Base-by-base conservation (phyloP, 2,113 vertebrate genomes). In the Antigone vipio region DNA sequence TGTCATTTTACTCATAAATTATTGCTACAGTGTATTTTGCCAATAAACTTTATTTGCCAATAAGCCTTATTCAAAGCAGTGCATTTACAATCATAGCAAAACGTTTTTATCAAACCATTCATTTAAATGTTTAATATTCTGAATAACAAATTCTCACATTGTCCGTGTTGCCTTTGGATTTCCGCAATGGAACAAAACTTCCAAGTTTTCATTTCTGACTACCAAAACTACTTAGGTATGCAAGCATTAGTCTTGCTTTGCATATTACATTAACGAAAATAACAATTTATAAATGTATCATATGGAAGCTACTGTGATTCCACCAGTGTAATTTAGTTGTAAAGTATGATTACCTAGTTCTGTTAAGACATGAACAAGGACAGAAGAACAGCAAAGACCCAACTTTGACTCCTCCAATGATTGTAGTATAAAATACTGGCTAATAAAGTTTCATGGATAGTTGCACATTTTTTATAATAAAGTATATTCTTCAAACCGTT, bases 401-500 rank as follows among this genome's bases (percentile, higher is more conserved):
- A 4, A 47, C 84, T 93, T 52, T 72, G 52, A 69, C 69, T 93
- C 91, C 78, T 80, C 50, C 26, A 77, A 52, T 60, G 47, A 92
- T 0, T 96, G 67, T 88, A 94, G 85, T 63, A 78, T 38, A 93
- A 85, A 82, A 72, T 81, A 95, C 19, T 92, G 75, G 68, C 93
- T 93, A 96, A 85, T 63, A 85, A 64, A 93, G n/a, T 86, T 85
- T 96, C 95, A 86, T 47, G 91, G 79, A 78, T 52, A 92, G 72
- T 13, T 71, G 83, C 73, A 76, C 55, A 56, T 79, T 97, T 42
- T 98, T 97, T 85, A 85, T 91, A 97, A 97, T 97, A 96, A 98
- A 97, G 35, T 79, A 94, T 93, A 91, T 94, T 95, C 49, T 95
- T 96, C 76, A 97, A 97, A 85, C 84, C 16, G 21, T 67, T 96